Evolutionary conservation across 1,140 invertebrate species (phyloP), one percentile per base, ranked within the genome.

Genomic region (Ganaspis sp.): DNA sequence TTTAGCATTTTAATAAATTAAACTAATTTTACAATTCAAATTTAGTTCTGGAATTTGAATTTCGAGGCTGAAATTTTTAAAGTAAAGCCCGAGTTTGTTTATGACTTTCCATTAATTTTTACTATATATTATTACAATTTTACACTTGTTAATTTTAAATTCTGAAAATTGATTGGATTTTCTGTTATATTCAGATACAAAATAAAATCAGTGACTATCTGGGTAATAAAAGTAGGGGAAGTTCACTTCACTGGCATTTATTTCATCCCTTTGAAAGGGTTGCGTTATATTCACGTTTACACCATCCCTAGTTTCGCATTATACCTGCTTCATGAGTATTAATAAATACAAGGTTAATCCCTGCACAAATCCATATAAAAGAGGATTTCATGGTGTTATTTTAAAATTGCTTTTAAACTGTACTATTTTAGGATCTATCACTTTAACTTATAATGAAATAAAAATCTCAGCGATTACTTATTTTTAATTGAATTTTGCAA

Each of bases 301-400:
- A 53, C 19, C 19, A 53, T 17, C 19, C 17, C 19, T 21, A 9
- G 17, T 19, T 23, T 53, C 19, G 17, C 21, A 53, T 12, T 26
- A 64, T 64, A 23, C 12, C 54, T 64, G 54, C 54, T 64, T 29
- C 9, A 11, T 26, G 54, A 9, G 23, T 15, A 64, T 64, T 64
- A 64, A 64, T 64, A 23, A 64, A 64, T 64, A 64, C 21, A 26
- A 64, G 54, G 1, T 64, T 26, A 64, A 64, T 64, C 54, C 54
- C 21, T 15, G 54, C 54, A 4, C 12, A 64, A 64, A 29, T 26
- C 21, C 23, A 11, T 64, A 58, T 58, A 64, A 64, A 58, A 58
- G 53, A 12, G 19, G 19, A 64, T 64, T 15, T 23, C 9, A 15
- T 29, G 54, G 54, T 49, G 45, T 49, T 15, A 49, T 49, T 49